Conservation (phyloP, 2,888 invertebrate species). For the Leistus spinibarbis region DNA sequence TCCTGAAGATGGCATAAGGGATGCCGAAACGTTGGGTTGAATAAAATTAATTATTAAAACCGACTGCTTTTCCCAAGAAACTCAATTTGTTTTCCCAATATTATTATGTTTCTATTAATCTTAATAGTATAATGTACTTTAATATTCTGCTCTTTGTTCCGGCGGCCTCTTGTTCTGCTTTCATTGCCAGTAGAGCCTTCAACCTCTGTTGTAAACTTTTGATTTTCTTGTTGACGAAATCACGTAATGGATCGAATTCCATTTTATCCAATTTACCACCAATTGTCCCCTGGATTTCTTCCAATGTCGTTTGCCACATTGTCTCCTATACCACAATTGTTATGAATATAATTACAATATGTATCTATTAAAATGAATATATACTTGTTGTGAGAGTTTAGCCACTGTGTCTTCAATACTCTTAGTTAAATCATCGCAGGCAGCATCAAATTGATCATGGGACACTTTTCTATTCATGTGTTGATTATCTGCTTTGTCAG, state of each 20-base stretch:
- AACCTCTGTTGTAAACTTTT: constrained; percentile 67
- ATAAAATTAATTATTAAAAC: no score
- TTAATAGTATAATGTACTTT: constrained; percentile 59
- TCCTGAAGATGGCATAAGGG: no score
- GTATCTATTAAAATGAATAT: constrained; percentile 36
- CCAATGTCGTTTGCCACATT: constrained; percentile 69
- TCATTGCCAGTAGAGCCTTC: constrained; percentile 64
- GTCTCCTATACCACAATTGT: constrained; percentile 58
- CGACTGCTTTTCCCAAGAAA: no score
- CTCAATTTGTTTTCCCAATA: no score
- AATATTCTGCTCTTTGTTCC: constrained; percentile 71
- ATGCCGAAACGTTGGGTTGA: no score
- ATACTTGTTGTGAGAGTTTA: constrained; percentile 66
- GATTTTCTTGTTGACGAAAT: constrained; percentile 68
- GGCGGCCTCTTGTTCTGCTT: constrained; percentile 72
- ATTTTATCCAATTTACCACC: constrained; percentile 70
- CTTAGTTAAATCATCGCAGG: constrained; percentile 69
- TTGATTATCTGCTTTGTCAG: constrained; percentile 75
- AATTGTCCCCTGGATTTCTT: constrained; percentile 70
- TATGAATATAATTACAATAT: background rate
- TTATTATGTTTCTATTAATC: constrained; percentile 14
- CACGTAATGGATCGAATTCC: constrained; percentile 68
- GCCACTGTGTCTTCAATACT: constrained; percentile 68
- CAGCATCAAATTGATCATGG: constrained; percentile 71
- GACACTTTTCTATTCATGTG: constrained; percentile 75